Percentiles rank a stretch among this genome's conserved stretches.
Evolutionary conservation across 2,888 invertebrate species (phyloP).

Genomic region (Lycaena phlaeas): DNA sequence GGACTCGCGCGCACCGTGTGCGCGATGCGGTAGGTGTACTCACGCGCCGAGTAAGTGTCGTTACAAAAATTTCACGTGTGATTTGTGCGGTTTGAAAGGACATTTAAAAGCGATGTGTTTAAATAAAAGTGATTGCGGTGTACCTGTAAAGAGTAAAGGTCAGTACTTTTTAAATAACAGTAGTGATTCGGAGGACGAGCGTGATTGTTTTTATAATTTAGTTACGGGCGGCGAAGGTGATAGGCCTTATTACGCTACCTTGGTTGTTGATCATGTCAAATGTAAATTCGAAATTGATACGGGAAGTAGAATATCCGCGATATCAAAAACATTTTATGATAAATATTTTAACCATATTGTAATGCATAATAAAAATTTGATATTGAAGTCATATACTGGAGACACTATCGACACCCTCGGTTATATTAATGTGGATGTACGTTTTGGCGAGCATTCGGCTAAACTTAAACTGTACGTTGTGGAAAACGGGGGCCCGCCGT

Average conservation of each 20-base stretch:
- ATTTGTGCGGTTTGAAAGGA: neutral
- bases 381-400: slow-evolving; percentile 17
- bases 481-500: slow-evolving; percentile 19
- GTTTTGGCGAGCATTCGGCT: slow-evolving; percentile 1
- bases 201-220: slow-evolving; percentile 16
- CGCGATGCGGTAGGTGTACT: neutral
- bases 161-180: slow-evolving; percentile 12
- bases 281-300: slow-evolving; percentile 21
- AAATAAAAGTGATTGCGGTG: slow-evolving; percentile 4
- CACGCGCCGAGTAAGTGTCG: neutral
- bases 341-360: slow-evolving; percentile 14
- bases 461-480: slow-evolving; percentile 16
- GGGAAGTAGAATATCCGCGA: slow-evolving; percentile 19
- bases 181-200: slow-evolving; percentile 12
- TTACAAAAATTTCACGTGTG: neutral
- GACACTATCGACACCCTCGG: slow-evolving; percentile 13
- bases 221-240: slow-evolving; percentile 9
- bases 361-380: slow-evolving; percentile 9
- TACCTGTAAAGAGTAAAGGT: slow-evolving; percentile 5
- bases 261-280: slow-evolving; percentile 13
- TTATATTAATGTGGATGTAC: slow-evolving; percentile 14
- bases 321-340: slow-evolving; percentile 18
- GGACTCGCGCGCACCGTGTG: neutral
- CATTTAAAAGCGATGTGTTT: slow-evolving; percentile 11
- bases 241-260: slow-evolving; percentile 12